Conservation (phyloP, 2,113 vertebrate genomes). For the Lasiurus cinereus region DNA sequence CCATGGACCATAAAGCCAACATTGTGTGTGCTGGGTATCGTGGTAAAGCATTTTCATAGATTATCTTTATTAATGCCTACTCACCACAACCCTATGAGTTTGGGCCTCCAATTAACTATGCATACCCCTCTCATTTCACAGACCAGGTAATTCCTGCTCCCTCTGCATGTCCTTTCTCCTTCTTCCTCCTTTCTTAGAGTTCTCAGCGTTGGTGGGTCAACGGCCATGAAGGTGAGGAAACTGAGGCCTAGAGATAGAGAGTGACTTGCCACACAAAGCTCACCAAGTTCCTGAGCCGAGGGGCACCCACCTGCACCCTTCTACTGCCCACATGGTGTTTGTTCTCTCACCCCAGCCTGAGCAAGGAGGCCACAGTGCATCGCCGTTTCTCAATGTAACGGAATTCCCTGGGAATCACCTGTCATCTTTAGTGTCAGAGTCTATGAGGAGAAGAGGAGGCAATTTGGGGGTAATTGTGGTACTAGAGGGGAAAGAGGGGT, state of each 20-base stretch:
- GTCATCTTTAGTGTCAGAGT: background rate
- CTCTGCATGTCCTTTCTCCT: background rate
- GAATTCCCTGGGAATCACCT: background rate
- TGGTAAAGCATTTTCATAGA: background rate
- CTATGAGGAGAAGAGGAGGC: background rate
- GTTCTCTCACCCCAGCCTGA: background rate
- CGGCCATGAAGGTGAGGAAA: background rate
- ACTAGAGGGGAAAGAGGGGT: background rate
- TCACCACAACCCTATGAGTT: background rate
- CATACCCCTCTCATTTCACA: background rate
- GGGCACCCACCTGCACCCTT: background rate
- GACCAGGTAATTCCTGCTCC: background rate
- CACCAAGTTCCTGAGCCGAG: background rate
- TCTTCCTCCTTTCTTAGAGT: background rate
- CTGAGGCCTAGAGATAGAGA: background rate
- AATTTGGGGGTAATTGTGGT: background rate
- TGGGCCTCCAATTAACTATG: background rate
- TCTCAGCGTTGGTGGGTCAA: background rate
- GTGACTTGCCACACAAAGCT: rapidly evolving
- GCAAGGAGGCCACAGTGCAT: background rate
- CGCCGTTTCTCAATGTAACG: background rate
- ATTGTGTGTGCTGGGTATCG: background rate
- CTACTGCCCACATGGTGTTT: background rate
- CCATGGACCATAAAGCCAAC: background rate
- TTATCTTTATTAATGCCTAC: background rate